Base-by-base conservation (phyloP, 2,888 invertebrate genomes). In the Phyto melanocephala region DNA sequence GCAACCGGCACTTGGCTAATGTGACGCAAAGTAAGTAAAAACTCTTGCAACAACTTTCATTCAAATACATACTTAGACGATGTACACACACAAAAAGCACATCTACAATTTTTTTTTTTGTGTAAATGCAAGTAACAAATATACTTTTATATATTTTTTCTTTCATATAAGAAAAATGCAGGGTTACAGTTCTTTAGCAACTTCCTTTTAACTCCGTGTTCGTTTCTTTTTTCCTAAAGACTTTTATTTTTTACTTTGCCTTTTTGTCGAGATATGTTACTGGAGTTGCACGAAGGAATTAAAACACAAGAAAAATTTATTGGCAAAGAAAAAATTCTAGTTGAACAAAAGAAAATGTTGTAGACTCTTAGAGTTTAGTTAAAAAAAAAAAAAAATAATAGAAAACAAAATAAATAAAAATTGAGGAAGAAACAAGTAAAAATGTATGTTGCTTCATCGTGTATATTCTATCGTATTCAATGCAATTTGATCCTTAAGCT, bases 11-110 rank as follows among this genome's bases (percentile, higher is more conserved):
- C 40, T 65, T 78, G 77, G 37, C 63, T 78, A 78, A 78, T 71
- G 78, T 71, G 78, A 78, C 78, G 58, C 56, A 78, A 78, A 54
- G 63, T 63, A 56, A 71, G 56, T 20, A 33, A 70, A 60, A 62
- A 54, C 42, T 62, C 33, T 54, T 33, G 6, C 7, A 37, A n/a
- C 33, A 35, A 22, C 47, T 22, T 50, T n/a, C 8, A 15, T 11
- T 28, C 28, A 6, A 5, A 5, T 45, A 45, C 45, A 68, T 33
- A 15, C 50, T 47, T 15, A 67, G 45, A 22, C 17, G 22, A 13
- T 42, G 28, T 24, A 54, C 52, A 67, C 17, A 47, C 37, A 22
- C 22, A 11, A n/a, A 68, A 28, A 28, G 33, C 35, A 28, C 35
- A 40, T 17, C 37, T 40, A 62, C 24, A 52, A 6, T 20, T 10